Conservation (phyloP, 2,113 vertebrate species). For the Plecotus auritus region DNA sequence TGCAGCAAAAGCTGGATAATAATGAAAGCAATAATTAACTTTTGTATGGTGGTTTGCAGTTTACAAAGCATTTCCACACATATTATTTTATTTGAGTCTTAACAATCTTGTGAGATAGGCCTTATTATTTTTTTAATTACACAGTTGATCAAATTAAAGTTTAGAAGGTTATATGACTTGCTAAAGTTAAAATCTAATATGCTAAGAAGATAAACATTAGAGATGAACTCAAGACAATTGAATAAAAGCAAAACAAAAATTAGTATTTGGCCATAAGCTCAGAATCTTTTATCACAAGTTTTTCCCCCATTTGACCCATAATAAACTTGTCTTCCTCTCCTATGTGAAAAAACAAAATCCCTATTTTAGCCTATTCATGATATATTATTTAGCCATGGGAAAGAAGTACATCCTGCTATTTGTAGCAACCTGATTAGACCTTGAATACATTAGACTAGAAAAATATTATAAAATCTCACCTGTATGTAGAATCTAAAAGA, state of each 20-base stretch:
- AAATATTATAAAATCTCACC: neutral
- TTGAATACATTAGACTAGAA: neutral
- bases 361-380: neutral
- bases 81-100: conserved; percentile 17
- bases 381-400: neutral
- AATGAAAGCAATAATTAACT: conserved; percentile 42
- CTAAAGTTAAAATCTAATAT: neutral
- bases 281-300: neutral
- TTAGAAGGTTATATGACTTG: conserved; percentile 45
- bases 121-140: conserved; percentile 59
- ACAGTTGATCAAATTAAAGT: conserved; percentile 45
- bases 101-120: neutral
- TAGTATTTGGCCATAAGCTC: neutral
- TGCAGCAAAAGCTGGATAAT: neutral
- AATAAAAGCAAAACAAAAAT: conserved; percentile 13
- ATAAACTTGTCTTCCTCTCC: neutral
- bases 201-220: neutral
- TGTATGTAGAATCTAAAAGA: neutral
- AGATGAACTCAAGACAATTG: neutral
- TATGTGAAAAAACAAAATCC: neutral
- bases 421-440: neutral
- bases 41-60: neutral
- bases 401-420: neutral
- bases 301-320: neutral
- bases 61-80: conserved; percentile 37